These are phyloP conservation scores for Leptatherina wallacei DNA, from an alignment of 2,797 vertebrate genomes.

Conservation along the genomic window DNA sequence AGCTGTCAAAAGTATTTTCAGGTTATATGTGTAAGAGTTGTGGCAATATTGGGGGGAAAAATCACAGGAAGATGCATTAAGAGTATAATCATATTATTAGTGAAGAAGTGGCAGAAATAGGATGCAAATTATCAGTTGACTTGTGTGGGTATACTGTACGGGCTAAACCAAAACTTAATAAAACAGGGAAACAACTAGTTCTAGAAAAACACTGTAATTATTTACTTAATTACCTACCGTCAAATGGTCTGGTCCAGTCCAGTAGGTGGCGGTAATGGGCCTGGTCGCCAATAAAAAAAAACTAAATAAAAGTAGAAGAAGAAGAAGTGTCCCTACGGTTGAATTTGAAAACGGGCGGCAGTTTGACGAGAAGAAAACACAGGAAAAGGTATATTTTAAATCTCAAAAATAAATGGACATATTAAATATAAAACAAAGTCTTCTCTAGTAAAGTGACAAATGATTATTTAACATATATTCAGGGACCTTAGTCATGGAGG, in stretches of 20 bases:
- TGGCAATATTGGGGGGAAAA: background rate
- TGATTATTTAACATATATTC: background rate
- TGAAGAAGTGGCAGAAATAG: background rate
- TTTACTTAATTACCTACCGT: background rate
- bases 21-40: background rate
- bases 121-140: background rate
- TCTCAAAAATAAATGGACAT: background rate
- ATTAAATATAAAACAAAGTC: accelerated
- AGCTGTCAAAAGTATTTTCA: background rate
- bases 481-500: background rate
- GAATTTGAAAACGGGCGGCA: constrained; percentile 82
- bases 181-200: background rate
- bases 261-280: background rate
- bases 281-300: background rate
- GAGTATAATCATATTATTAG: background rate
- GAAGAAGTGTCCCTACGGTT: background rate
- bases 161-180: background rate
- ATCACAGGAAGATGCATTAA: background rate
- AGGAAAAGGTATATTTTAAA: constrained; percentile 35
- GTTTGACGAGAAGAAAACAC: background rate
- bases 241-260: background rate
- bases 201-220: background rate
- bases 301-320: background rate
- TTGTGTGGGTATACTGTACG: background rate
- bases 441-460: background rate